These are phyloP conservation scores for Bombus terrestris DNA, from an alignment of 1,140 invertebrate species.

Conservation along the genomic window DNA sequence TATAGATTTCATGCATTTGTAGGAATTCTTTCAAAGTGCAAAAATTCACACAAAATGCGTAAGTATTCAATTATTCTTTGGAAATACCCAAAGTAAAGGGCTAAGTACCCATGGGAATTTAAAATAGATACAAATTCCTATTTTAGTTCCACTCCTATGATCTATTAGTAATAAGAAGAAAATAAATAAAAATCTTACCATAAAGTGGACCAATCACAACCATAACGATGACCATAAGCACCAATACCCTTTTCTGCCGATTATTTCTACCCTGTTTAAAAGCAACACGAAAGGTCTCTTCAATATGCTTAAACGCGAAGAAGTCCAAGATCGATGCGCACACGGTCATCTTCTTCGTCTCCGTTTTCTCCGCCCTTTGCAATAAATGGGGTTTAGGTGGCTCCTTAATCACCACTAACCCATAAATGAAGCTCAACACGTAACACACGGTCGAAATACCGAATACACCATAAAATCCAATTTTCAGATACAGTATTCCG, in stretches of 20 bases:
- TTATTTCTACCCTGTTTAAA: conserved; percentile 90
- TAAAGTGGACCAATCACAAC: conserved; percentile 92
- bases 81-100: too few species aligned
- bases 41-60: too few species aligned
- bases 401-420: conserved; percentile 86
- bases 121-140: too few species aligned
- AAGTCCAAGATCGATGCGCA: conserved; percentile 84
- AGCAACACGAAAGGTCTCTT: conserved; percentile 89
- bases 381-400: conserved; percentile 75
- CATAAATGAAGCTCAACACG: conserved; percentile 89
- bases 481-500: conserved; percentile 87
- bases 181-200: conserved; percentile 83
- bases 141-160: too few species aligned
- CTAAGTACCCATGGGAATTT: too few species aligned
- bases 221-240: conserved; percentile 91
- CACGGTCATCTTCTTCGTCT: conserved; percentile 67
- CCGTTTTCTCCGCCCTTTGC: conserved; percentile 51
- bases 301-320: conserved; percentile 88
- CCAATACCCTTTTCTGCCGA: conserved; percentile 87
- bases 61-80: too few species aligned
- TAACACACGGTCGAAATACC: conserved; percentile 88
- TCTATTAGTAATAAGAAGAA: neutral
- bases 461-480: conserved; percentile 92
- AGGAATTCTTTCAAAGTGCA: too few species aligned
- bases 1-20: too few species aligned